Evolutionary conservation across 2,888 invertebrate species (phyloP), one percentile per base, ranked within the genome.

Genomic region (Ceratothoa steindachneri): DNA sequence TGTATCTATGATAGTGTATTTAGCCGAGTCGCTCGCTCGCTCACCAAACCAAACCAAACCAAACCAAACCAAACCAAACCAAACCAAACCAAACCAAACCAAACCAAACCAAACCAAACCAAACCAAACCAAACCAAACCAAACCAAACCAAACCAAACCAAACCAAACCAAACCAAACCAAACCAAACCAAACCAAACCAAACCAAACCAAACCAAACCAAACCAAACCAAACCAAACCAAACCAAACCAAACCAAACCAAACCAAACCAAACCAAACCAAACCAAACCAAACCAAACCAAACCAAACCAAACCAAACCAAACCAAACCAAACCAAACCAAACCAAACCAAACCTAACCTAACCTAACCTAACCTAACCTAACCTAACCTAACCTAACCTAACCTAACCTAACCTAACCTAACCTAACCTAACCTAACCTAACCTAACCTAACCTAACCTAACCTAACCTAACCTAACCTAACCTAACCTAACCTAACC

Each of bases 181-280:
- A 12, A 66, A 66, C 66, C 66, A 66, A 66, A 66, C 29, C 66
- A 12, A 66, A 66, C 66, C 66, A 29, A 66, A 66, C 29, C 66
- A 66, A 66, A 66, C 66, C 66, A 29, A 66, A 66, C 29, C 66
- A 22, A 66, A 66, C 66, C 66, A 29, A 66, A 66, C 29, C 66
- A 66, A 66, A 66, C 66, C 66, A 66, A 66, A 66, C 29, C 66
- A 66, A 66, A 66, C 66, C 66, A 22, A 66, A 66, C 29, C 66
- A 66, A 66, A 66, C 66, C 66, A 12, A 66, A 66, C 29, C 66
- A 66, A 66, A 66, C 66, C 66, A 12, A 66, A 66, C 29, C 66
- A 29, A 66, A 66, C 66, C 66, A 12, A 66, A 66, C 29, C 66
- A 29, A 66, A 66, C 66, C 66, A 22, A 66, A 66, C 29, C 66